A percentile compares a stretch with the other conserved stretches of the same genome.
Conservation (phyloP, 30 jellyfish, hydroid and myxozoan genomes). For the Aurelia sp. region DNA sequence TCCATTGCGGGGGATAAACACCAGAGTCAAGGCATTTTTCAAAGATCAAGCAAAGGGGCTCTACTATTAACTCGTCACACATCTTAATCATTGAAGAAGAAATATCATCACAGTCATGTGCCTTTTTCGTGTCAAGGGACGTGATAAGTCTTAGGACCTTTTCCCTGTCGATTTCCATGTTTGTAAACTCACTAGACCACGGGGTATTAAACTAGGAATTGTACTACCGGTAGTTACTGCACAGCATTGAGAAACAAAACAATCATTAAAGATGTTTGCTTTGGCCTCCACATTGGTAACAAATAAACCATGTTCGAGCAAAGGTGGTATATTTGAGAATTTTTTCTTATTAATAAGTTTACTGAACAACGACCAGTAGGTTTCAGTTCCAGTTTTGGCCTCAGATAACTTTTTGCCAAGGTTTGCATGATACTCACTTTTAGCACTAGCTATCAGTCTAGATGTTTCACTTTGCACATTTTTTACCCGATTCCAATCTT, state of each 20-base stretch:
- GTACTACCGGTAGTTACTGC: too few relatives aligned
- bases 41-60: neutral
- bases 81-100: too few relatives aligned
- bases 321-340: too few relatives aligned
- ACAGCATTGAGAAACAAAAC: too few relatives aligned
- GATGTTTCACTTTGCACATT: neutral
- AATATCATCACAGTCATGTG: neutral
- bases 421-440: too few relatives aligned
- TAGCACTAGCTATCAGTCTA: too few relatives aligned
- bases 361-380: too few relatives aligned
- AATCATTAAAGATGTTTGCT: too few relatives aligned
- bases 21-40: neutral
- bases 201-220: neutral
- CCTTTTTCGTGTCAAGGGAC: constrained; percentile 21
- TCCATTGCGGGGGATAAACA: neutral
- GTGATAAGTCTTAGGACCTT: neutral
- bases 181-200: constrained; percentile 21
- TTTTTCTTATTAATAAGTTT: too few relatives aligned
- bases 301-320: constrained; percentile 11
- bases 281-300: neutral
- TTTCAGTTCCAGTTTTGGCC: too few relatives aligned
- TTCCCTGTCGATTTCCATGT: constrained; percentile 24
- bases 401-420: too few relatives aligned
- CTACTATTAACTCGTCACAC: too few relatives aligned
- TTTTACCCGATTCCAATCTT: constrained; percentile 12